A percentile compares a stretch with the other conserved stretches of the same genome.
Conservation (phyloP, 1,140 invertebrate species). For the Goniozus legneri region DNA sequence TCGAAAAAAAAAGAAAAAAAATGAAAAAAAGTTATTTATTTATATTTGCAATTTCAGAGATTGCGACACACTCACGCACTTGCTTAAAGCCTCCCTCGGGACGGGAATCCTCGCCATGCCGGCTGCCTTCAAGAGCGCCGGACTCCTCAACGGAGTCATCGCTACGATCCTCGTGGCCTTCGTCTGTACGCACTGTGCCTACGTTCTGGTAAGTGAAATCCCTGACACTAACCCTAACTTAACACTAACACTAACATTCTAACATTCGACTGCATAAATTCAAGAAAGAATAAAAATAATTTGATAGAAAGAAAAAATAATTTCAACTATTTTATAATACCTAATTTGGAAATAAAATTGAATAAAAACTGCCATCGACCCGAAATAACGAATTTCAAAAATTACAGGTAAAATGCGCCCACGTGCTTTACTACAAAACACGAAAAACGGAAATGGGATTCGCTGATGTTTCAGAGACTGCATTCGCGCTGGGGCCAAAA, state of each 20-base stretch:
- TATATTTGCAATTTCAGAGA: slow-evolving; percentile 61
- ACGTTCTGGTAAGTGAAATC: slow-evolving; percentile 70
- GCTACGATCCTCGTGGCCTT: slow-evolving; percentile 76
- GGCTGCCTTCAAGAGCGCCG: slow-evolving; percentile 75
- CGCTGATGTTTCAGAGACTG: slow-evolving; percentile 72
- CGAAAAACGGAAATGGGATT: slow-evolving; percentile 70
- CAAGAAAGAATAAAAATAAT: too few relatives aligned
- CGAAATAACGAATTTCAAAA: too few relatives aligned
- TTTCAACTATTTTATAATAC: background rate
- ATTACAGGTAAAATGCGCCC: slow-evolving; percentile 73
- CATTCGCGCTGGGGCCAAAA: slow-evolving; percentile 68
- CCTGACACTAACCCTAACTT: background rate
- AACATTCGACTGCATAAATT: too few relatives aligned
- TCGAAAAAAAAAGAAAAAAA: too few relatives aligned
- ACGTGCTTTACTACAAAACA: slow-evolving; percentile 70
- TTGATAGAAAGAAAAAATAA: too few relatives aligned
- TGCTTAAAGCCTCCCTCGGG: slow-evolving; percentile 84
- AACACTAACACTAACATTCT: background rate
- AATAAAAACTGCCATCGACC: too few relatives aligned
- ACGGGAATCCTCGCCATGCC: slow-evolving; percentile 92
- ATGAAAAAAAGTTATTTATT: slow-evolving; percentile 12
- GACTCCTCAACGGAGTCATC: slow-evolving; percentile 72
- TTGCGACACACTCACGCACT: slow-evolving; percentile 79
- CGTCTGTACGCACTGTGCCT: slow-evolving; percentile 83
- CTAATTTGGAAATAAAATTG: background rate